phyloP scores from a whole-genome alignment of 2,888 invertebrate species.

The Cerceris ruficornis region DNA sequence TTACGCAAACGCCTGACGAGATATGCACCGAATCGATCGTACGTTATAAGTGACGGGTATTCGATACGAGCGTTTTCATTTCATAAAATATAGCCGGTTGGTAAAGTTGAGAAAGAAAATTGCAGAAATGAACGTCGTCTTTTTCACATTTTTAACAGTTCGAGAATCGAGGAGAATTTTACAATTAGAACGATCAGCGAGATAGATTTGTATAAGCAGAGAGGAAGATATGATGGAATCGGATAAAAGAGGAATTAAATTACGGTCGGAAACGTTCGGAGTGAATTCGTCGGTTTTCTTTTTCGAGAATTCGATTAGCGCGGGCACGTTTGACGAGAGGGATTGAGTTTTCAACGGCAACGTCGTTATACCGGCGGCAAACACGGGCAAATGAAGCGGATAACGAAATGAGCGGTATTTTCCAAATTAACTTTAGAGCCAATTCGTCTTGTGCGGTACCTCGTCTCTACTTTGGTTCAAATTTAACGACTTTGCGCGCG shows the following conservation, averaged over 20 bases:
- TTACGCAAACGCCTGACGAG: conserved; percentile 1
- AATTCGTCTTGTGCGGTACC: conserved; percentile 2
- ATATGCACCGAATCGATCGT: neutral
- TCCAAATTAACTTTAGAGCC: conserved; percentile 12
- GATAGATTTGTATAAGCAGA: too few relatives aligned
- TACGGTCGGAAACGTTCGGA: neutral
- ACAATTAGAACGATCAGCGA: too few relatives aligned
- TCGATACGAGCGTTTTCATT: neutral
- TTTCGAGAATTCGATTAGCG: neutral
- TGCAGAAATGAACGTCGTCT: too few relatives aligned
- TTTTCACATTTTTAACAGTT: too few relatives aligned
- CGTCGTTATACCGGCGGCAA: conserved; percentile 22
- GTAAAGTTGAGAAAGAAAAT: too few relatives aligned
- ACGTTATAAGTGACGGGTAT: neutral
- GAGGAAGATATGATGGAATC: too few relatives aligned
- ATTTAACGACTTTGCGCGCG: neutral
- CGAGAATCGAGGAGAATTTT: too few relatives aligned
- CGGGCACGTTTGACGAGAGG: conserved; percentile 23
- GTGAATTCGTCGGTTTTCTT: neutral
- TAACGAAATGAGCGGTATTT: conserved; percentile 23
- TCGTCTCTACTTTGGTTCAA: conserved; percentile 3
- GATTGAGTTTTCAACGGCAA: conserved; percentile 26
- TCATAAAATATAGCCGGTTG: too few relatives aligned
- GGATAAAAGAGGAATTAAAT: too few relatives aligned
- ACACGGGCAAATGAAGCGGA: conserved; percentile 22